Conservation (phyloP, 1,140 invertebrate species). For the Drosophila sturtevanti region DNA sequence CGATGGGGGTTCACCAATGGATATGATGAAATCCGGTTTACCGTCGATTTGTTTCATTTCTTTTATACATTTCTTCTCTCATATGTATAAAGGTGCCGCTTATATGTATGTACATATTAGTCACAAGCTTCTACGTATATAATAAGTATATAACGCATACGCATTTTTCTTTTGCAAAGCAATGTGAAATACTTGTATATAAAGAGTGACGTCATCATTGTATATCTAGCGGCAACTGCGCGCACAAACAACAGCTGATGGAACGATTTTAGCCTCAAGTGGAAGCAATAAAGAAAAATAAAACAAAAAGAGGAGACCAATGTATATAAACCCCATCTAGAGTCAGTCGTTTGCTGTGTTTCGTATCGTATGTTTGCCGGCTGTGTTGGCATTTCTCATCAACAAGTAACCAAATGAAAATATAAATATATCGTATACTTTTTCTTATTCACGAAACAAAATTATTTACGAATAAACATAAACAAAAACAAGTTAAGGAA, state of each 20-base stretch:
- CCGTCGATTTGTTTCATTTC: constrained; percentile 1
- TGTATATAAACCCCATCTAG: constrained; percentile 35
- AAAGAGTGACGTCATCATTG: constrained; percentile 33
- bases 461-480: background rate
- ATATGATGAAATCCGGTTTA: constrained; percentile 19
- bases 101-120: constrained; percentile 11
- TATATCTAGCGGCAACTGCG: constrained; percentile 17
- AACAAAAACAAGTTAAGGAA: constrained; percentile 15
- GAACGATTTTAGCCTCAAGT: constrained; percentile 3
- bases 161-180: constrained; percentile 15
- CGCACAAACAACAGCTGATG: constrained; percentile 38
- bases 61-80: background rate
- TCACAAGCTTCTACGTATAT: constrained; percentile 10
- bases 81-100: background rate
- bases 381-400: constrained; percentile 42
- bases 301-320: constrained; percentile 32
- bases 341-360: constrained; percentile 43
- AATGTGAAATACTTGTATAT: constrained; percentile 31
- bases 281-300: constrained; percentile 15
- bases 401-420: constrained; percentile 25
- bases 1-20: constrained; percentile 27
- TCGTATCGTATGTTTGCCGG: constrained; percentile 33
- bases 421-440: background rate
- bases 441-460: background rate
- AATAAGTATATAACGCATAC: no score